phyloP scores from a whole-genome alignment of 1,140 invertebrate species.

The Drosophila yakuba region DNA sequence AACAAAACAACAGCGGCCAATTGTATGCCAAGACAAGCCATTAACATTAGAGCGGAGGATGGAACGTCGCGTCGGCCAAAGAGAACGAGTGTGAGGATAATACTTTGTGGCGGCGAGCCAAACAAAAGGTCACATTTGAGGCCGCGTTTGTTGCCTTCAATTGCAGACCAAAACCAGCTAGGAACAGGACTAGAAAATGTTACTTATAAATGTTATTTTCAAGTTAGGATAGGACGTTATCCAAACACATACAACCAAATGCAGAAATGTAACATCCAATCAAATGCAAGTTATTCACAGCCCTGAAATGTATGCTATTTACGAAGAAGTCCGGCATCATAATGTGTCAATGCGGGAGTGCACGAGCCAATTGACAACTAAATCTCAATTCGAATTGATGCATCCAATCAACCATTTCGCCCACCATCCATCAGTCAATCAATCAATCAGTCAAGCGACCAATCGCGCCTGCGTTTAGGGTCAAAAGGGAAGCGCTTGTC shows the following conservation, averaged over 20 bases:
- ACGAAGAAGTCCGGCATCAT: slow-evolving; percentile 1
- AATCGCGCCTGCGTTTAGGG: slow-evolving; percentile 54
- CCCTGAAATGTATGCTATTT: slow-evolving; percentile 24
- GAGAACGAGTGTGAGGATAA: neutral
- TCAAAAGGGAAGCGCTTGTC: slow-evolving; percentile 63
- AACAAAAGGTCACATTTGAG: slow-evolving; percentile 37
- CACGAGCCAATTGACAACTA: slow-evolving; percentile 41
- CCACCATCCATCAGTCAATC: slow-evolving; percentile 62
- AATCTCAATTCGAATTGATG: slow-evolving; percentile 48
- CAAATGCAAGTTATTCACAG: too few species aligned
- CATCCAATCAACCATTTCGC: slow-evolving; percentile 45
- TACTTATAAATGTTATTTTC: too few species aligned
- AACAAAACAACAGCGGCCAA: slow-evolving; percentile 53
- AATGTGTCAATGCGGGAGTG: slow-evolving; percentile 2
- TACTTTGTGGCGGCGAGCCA: slow-evolving; percentile 19
- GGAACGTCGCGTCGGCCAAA: neutral
- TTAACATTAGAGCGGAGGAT: slow-evolving; percentile 53
- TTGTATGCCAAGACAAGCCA: slow-evolving; percentile 69
- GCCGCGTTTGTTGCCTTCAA: slow-evolving; percentile 51
- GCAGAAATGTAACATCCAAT: too few species aligned
- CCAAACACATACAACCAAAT: too few species aligned
- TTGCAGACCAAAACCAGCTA: slow-evolving; percentile 16
- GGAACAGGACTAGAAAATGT: neutral
- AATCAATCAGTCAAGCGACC: slow-evolving; percentile 60
- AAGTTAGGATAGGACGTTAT: too few species aligned